phyloP scores from a whole-genome alignment of 2,113 vertebrate genomes.

The Columba livia region DNA sequence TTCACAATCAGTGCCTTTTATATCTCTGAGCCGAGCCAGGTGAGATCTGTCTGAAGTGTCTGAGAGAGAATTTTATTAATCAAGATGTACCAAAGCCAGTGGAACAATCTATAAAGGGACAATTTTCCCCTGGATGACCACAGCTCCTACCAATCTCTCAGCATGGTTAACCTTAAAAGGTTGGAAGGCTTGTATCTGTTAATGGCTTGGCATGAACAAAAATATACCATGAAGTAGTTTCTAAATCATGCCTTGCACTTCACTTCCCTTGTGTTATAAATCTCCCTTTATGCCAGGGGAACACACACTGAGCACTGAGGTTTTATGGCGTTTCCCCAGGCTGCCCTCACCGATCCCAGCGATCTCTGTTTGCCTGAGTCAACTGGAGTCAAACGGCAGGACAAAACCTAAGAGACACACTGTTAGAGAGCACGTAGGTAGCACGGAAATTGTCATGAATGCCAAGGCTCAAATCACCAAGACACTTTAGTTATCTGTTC shows the following conservation, averaged over 20 bases:
- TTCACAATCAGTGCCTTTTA: background rate
- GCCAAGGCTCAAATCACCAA: background rate
- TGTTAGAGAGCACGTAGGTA: background rate
- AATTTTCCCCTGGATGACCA: background rate
- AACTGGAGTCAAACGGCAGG: background rate
- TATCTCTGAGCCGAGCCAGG: background rate
- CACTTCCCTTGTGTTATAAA: background rate
- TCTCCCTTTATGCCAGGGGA: background rate
- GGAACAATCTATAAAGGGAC: background rate
- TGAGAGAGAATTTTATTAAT: background rate
- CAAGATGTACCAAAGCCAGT: background rate
- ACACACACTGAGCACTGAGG: background rate
- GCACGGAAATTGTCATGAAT: background rate
- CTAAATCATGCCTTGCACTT: background rate
- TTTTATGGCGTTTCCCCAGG: background rate
- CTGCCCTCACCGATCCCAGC: background rate
- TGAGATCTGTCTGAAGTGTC: background rate
- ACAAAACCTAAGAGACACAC: background rate
- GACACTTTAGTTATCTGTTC: background rate
- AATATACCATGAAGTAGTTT: background rate
- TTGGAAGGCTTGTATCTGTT: background rate
- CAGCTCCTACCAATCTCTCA: background rate
- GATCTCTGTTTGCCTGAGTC: background rate
- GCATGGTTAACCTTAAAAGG: background rate
- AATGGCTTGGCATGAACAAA: background rate